phyloP scores from a whole-genome alignment of 2,888 invertebrate species.

The Sipunculus nudus region DNA sequence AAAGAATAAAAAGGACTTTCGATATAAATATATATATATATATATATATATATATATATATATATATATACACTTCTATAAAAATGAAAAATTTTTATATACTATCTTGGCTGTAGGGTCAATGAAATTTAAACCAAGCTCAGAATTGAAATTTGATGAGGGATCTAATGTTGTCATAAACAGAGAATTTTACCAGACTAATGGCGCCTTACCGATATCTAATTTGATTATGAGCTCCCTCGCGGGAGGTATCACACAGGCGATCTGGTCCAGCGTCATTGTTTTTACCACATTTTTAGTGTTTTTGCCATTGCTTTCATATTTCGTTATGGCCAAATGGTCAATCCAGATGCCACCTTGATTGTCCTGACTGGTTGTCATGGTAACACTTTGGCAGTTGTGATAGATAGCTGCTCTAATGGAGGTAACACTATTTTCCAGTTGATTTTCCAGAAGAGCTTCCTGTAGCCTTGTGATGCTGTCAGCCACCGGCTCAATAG shows the following conservation, averaged over 20 bases:
- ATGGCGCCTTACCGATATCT: slow-evolving; percentile 9
- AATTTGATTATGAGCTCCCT: not conserved
- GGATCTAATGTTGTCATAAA: no score
- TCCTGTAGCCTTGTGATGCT: slow-evolving; percentile 43
- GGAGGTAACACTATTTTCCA: slow-evolving; percentile 41
- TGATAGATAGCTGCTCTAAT: slow-evolving; percentile 49
- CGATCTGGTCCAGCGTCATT: not conserved
- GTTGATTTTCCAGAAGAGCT: slow-evolving; percentile 39
- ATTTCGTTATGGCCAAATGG: not conserved
- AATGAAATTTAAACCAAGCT: no score
- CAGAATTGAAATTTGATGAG: no score
- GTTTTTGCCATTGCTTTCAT: no score
- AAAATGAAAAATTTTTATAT: no score
- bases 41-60: no score
- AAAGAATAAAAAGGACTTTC: no score
- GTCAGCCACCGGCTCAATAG: slow-evolving; percentile 55
- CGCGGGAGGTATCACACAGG: not conserved
- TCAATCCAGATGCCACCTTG: slow-evolving; percentile 50
- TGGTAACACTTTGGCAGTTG: slow-evolving; percentile 37
- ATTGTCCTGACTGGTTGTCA: slow-evolving; percentile 45
- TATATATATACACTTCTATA: no score
- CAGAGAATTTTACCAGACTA: no score
- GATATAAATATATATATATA: no score
- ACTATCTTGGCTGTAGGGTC: no score
- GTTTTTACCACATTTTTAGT: no score